Evolutionary conservation across 2,113 vertebrate species (phyloP), one percentile per base, ranked within the genome.

Genomic region (Atherinomorus stipes): DNA sequence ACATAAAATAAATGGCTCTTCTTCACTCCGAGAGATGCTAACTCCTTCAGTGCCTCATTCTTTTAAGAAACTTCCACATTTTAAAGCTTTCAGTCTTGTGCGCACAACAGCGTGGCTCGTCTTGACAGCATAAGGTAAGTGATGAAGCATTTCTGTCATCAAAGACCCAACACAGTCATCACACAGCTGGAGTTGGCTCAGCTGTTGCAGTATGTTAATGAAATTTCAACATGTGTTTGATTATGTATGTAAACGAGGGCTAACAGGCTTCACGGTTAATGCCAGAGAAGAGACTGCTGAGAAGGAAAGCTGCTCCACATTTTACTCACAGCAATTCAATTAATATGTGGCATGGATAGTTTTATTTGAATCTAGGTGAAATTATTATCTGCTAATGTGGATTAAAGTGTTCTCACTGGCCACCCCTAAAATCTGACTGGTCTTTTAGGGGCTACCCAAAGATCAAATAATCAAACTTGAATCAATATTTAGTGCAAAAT

Each of bases 1-100:
- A n/a, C 1, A 11, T 19, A 47, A 7, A 19, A 61, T 69, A 71
- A 78, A 74, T 53, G 23, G 40, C 54, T 61, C 59, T 62, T 18
- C 11, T n/a, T 28, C 60, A 19, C 1, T 45, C 60, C n/a, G 19
- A 37, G 37, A 64, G 28, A 13, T 18, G 21, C 9, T 5, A 40
- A 15, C 22, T 64, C 21, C 47, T 44, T 42, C 19, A 25, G 11
- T 28, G 51, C 18, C 28, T 71, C 28, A 0, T 47, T 64, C 64
- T 69, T 74, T 53, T 1, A 62, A 7, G 40, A 34, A 4, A 57
- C 21, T 15, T 49, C 12, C 19, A 4, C 23, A 65, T 37, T 38
- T n/a, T n/a, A 25, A 56, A 65, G 64, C 56, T 78, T 66, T 40
- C 12, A 51, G 16, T 34, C 26, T 16, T 64, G 11, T 19, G 31